These are phyloP conservation scores for Strigops habroptila DNA, from an alignment of 2,113 vertebrate genomes.

Conservation along the genomic window DNA sequence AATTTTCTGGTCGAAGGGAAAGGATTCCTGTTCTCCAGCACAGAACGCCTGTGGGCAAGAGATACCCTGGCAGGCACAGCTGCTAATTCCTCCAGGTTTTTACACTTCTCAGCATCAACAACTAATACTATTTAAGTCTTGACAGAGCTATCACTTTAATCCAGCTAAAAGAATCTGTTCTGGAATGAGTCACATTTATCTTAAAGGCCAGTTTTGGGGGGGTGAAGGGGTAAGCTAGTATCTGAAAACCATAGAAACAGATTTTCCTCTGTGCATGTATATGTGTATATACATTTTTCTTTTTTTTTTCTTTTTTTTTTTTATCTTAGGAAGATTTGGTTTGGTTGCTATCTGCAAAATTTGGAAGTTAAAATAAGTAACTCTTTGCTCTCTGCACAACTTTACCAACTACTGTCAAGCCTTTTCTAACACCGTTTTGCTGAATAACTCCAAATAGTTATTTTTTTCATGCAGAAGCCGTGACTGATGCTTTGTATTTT, in stretches of 20 bases:
- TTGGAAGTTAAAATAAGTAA: neutral
- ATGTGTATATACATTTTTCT: neutral
- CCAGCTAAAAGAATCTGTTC: slow-evolving; percentile 44
- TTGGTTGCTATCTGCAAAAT: neutral
- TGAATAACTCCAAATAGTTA: neutral
- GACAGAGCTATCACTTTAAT: slow-evolving; percentile 55
- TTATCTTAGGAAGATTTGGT: neutral
- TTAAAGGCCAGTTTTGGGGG: slow-evolving; percentile 26
- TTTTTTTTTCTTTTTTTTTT: neutral
- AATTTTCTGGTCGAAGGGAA: slow-evolving; percentile 33
- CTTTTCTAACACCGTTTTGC: neutral
- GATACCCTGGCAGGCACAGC: slow-evolving; percentile 12
- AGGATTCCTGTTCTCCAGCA: neutral
- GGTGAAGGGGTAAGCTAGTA: neutral
- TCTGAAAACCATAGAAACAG: slow-evolving; percentile 39
- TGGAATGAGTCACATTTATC: slow-evolving; percentile 63
- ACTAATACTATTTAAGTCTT: slow-evolving; percentile 51
- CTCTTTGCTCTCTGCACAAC: neutral
- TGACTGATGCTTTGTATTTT: neutral
- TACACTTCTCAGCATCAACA: slow-evolving; percentile 35
- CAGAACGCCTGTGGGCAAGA: neutral
- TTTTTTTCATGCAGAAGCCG: neutral
- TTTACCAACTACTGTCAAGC: neutral
- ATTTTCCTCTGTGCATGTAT: neutral
- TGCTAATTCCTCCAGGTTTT: slow-evolving; percentile 55